Evolutionary conservation across 2,113 vertebrate genomes (phyloP).

Genomic region (Microcebus tavaratra): DNA sequence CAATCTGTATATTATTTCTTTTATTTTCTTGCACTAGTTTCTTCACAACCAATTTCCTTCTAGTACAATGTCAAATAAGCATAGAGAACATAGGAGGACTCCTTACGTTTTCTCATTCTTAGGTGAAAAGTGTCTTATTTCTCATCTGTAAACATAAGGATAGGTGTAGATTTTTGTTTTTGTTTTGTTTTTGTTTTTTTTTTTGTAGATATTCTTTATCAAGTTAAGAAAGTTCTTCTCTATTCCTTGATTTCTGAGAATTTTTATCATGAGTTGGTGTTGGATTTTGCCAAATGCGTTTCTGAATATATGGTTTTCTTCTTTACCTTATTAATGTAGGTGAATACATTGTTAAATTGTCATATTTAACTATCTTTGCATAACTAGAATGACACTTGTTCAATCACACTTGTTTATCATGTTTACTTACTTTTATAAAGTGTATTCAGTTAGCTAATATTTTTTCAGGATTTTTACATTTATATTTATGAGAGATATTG

Average conservation of each 20-base stretch:
- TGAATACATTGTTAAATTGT: background rate
- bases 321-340: background rate
- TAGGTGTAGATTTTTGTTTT: background rate
- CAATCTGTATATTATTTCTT: too few species aligned
- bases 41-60: background rate
- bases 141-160: background rate
- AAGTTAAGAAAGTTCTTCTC: background rate
- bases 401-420: background rate
- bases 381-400: background rate
- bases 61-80: background rate
- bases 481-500: background rate
- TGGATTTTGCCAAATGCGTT: background rate
- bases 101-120: background rate
- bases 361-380: background rate
- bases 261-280: background rate
- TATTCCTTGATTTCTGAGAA: background rate
- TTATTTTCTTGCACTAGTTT: background rate
- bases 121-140: background rate
- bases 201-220: background rate
- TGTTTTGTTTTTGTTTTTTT: background rate
- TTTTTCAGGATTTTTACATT: background rate
- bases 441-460: background rate
- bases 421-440: background rate
- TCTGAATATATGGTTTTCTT: background rate
- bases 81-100: background rate